These are phyloP conservation scores for Clamator glandarius DNA, from an alignment of 2,797 vertebrate species.

Conservation along the genomic window DNA sequence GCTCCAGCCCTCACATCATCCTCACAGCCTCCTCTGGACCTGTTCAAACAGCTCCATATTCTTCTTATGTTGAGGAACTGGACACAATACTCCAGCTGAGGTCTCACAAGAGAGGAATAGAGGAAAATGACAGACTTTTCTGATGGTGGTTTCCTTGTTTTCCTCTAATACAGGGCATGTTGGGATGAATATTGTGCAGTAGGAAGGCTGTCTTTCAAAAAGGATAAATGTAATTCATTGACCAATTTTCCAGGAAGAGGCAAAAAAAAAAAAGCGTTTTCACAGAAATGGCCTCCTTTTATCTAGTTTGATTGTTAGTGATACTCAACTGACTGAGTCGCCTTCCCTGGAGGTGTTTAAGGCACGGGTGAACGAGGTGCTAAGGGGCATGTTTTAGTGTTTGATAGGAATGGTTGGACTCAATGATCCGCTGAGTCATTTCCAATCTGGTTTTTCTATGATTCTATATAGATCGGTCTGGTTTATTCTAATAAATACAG, in stretches of 20 bases:
- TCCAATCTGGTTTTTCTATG: too few species aligned
- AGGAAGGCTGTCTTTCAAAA: background rate
- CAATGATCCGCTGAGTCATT: too few species aligned
- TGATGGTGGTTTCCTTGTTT: background rate
- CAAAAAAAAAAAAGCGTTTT: background rate
- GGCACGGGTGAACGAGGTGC: too few species aligned
- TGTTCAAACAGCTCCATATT: too few species aligned
- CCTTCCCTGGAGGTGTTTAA: too few species aligned
- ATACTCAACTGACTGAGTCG: background rate
- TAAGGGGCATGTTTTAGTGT: too few species aligned
- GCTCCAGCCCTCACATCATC: too few species aligned
- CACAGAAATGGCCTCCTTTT: background rate
- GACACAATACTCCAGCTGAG: too few species aligned
- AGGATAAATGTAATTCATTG: background rate
- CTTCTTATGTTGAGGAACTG: too few species aligned
- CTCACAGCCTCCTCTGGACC: too few species aligned
- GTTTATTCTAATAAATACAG: background rate
- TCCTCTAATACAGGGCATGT: background rate
- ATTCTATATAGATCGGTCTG: background rate
- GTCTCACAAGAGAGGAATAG: too few species aligned
- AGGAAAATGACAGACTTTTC: background rate
- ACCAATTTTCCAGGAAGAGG: background rate
- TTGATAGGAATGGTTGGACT: too few species aligned
- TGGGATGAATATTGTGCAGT: background rate
- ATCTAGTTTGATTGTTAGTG: background rate